Percentiles rank a stretch among this genome's conserved stretches.
These are phyloP conservation scores for Lithophane socia DNA, from an alignment of 2,888 invertebrate species.

Conservation along the genomic window DNA sequence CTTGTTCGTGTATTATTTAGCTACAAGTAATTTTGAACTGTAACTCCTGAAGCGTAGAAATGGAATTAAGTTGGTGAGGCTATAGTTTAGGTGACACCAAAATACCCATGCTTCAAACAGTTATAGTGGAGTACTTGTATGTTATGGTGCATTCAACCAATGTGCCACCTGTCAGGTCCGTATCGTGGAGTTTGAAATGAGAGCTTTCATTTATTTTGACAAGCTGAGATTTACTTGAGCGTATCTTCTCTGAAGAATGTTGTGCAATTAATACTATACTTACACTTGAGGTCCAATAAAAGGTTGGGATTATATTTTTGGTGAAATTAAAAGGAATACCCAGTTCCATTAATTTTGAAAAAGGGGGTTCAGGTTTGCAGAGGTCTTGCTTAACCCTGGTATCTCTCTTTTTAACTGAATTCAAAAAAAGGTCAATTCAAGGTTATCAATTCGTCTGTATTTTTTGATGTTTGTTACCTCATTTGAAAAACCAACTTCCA, in stretches of 20 bases:
- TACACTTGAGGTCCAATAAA: background rate
- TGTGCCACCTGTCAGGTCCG: constrained; percentile 51
- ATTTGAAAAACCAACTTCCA: too few species aligned
- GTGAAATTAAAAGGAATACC: background rate
- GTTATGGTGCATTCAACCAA: constrained; percentile 50
- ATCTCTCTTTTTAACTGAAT: background rate
- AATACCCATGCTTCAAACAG: constrained; percentile 61
- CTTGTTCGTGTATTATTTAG: constrained; percentile 62
- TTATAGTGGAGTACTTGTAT: constrained; percentile 62
- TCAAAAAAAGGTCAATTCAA: too few species aligned
- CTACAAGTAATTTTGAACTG: constrained; percentile 60
- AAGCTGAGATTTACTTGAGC: constrained; percentile 20
- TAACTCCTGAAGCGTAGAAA: constrained; percentile 33
- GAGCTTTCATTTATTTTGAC: constrained; percentile 44
- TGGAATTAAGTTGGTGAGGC: background rate
- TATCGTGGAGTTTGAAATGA: constrained; percentile 23
- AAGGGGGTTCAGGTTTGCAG: background rate
- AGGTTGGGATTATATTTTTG: background rate
- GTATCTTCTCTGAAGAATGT: constrained; percentile 24
- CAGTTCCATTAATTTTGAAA: background rate
- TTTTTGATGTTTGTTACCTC: too few species aligned
- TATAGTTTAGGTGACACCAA: constrained; percentile 48
- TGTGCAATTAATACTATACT: constrained; percentile 25
- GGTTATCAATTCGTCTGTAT: too few species aligned
- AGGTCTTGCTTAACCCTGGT: background rate